Conservation (phyloP, 23 tunicate genomes). For the Styela plicata region DNA sequence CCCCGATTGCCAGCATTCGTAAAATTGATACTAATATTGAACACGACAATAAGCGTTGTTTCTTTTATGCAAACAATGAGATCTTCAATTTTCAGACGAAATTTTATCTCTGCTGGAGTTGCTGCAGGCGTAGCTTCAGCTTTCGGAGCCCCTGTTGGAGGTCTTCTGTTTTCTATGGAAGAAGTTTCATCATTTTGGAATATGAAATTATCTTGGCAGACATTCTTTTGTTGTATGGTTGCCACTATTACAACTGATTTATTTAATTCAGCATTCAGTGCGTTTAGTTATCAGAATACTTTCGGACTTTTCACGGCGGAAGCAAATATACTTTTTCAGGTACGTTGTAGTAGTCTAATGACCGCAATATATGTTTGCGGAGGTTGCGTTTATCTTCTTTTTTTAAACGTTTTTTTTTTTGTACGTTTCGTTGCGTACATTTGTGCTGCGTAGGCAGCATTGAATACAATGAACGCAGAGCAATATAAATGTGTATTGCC, state of each 20-base stretch:
- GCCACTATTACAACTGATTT: conserved; percentile 97
- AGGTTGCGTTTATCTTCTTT: too few species aligned
- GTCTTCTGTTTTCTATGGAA: conserved; percentile 98
- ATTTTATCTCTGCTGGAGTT: conserved; percentile 98
- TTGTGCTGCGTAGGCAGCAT: too few species aligned
- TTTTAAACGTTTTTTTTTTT: too few species aligned
- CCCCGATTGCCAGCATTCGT: too few species aligned
- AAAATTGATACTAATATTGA: too few species aligned
- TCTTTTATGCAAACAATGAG: not conserved
- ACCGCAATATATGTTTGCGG: too few species aligned
- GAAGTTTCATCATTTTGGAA: conserved; percentile 99
- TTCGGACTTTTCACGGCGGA: conserved; percentile 92
- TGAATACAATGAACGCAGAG: too few species aligned
- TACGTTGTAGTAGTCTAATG: not conserved
- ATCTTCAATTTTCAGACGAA: conserved; percentile 53
- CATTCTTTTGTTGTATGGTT: conserved; percentile 98
- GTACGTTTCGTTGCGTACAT: too few species aligned
- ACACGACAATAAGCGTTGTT: too few species aligned
- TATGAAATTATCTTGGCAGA: conserved; percentile 97
- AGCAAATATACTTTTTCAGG: conserved; percentile 93
- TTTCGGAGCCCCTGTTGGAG: conserved; percentile 99
- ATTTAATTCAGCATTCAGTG: conserved; percentile 93
- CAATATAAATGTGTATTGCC: too few species aligned
- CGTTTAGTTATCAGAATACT: conserved; percentile 71
- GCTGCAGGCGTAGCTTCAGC: conserved; percentile 99